These are phyloP conservation scores for Enteromius unitaeniatus DNA, from an alignment of 2,797 vertebrate species.

Conservation along the genomic window DNA sequence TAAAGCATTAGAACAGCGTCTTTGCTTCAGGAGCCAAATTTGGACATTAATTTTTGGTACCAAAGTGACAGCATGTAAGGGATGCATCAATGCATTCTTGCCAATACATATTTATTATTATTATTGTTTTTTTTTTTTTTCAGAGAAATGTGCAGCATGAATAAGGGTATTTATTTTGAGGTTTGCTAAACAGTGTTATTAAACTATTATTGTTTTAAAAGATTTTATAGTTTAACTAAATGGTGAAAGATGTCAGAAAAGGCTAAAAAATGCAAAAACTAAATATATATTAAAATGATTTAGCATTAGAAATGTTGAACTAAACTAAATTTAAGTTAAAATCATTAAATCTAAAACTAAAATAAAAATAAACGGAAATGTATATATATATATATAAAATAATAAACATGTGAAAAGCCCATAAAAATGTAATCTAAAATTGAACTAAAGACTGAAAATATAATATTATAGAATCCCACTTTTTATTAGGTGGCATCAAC, in stretches of 20 bases:
- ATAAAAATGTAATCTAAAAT: not conserved
- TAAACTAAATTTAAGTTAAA: not conserved
- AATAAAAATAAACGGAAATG: not conserved
- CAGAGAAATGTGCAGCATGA: no score
- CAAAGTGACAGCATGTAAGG: not conserved
- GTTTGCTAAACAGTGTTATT: not conserved
- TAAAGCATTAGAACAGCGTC: not conserved
- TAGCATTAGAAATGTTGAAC: not conserved
- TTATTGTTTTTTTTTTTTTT: not conserved
- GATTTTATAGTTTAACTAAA: not conserved
- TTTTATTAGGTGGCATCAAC: not conserved
- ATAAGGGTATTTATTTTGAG: not conserved
- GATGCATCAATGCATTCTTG: not conserved
- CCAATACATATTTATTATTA: not conserved
- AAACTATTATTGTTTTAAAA: not conserved
- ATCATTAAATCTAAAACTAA: not conserved
- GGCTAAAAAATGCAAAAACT: not conserved
- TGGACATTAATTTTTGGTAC: slow-evolving; percentile 12
- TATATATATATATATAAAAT: not conserved
- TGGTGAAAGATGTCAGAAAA: not conserved
- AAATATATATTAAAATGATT: not conserved
- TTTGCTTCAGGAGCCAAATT: not conserved
- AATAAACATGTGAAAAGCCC: not conserved
- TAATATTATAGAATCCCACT: not conserved
- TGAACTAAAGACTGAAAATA: not conserved